Evolutionary conservation across 2,113 vertebrate genomes (phyloP), one percentile per base, ranked within the genome.

Genomic region (Dasyornis broadbenti): DNA sequence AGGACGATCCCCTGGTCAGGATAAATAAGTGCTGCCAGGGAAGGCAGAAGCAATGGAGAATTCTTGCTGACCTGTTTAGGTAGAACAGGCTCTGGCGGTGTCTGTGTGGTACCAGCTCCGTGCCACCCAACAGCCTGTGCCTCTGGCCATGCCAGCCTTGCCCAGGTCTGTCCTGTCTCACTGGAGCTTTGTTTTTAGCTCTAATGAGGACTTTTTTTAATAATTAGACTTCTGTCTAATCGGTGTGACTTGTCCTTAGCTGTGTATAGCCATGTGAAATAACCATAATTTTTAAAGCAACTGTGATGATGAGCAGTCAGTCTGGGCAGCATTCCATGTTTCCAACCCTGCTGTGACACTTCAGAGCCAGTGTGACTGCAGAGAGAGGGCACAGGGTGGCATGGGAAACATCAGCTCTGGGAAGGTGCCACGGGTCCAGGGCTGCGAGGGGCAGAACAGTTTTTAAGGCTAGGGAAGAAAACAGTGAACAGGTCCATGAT

Each of bases 391-490:
- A 35, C 9, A 2, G 85, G 33, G 12, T 8, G 69, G 15, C 50
- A 9, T 0, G 39, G 54, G n/a, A 19, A 20, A 50, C 15, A 14
- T 11, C 68, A 40, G 84, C 37, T 6, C 63, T 9, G 14, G 0
- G 19, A 59, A 33, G 0, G 0, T 27, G 35, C 33, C 53, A 33
- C 2, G 2, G 39, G 11, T 2, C 37, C 33, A 44, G 33, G 15
- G 7, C 39, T 11, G 44, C 19, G 37, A 71, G 23, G 1, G 31
- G 9, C 35, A 80, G 50, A 30, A 11, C 20, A 31, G 17, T 3
- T 71, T 9, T 8, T 28, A 53, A 37, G 15, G 15, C 22, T 16
- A 54, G 54, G 1, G 0, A 71, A 69, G 50, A 7, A 70, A 81
- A 22, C 6, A 37, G 9, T 3, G 31, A 49, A 13, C 28, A 53